Percentiles rank a stretch among this genome's conserved stretches.
These are phyloP conservation scores for Ametastegia equiseti DNA, from an alignment of 2,888 invertebrate genomes.

Conservation along the genomic window DNA sequence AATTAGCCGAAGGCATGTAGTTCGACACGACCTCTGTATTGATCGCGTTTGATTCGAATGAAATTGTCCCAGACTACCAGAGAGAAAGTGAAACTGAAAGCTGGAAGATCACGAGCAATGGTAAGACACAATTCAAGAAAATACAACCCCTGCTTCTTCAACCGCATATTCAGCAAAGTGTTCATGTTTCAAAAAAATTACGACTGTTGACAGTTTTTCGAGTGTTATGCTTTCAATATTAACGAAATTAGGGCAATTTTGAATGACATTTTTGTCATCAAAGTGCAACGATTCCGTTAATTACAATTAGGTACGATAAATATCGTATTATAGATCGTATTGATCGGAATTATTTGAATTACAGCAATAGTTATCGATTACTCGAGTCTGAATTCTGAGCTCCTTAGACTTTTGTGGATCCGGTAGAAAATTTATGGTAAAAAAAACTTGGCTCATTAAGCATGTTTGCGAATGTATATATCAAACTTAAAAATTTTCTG, in stretches of 20 bases:
- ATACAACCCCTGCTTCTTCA: background rate
- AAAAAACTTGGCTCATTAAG: background rate
- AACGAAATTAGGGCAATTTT: too few relatives aligned
- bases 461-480: background rate
- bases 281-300: too few relatives aligned
- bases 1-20: conserved; percentile 47
- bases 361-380: background rate
- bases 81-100: background rate
- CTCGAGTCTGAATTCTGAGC: too few relatives aligned
- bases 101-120: background rate
- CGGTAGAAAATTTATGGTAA: background rate
- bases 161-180: background rate
- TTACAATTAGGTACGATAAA: too few relatives aligned
- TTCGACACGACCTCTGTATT: background rate
- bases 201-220: too few relatives aligned
- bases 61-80: background rate
- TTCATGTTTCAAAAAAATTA: background rate
- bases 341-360: background rate
- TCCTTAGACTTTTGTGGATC: background rate
- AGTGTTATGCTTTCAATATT: too few relatives aligned
- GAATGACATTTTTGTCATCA: too few relatives aligned
- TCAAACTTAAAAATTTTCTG: background rate
- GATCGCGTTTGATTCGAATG: conserved; percentile 1
- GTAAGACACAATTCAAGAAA: background rate
- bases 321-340: too few relatives aligned